These are phyloP conservation scores for Chromis chromis DNA, from an alignment of 2,797 vertebrate species.

Conservation along the genomic window DNA sequence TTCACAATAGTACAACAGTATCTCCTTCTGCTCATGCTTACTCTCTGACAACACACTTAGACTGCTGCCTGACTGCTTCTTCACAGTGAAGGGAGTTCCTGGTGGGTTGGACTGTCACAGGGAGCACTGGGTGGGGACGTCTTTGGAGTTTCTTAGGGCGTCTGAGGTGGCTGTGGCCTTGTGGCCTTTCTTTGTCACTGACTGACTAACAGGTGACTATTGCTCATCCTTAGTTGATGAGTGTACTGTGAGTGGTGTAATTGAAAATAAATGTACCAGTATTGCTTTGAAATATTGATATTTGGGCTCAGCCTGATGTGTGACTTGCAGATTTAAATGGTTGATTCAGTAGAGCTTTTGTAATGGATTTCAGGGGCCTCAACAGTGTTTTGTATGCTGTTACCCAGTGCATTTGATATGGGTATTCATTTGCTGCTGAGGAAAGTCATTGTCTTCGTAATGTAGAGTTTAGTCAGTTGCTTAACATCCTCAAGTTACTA, in stretches of 20 bases:
- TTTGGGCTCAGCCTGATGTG: constrained; percentile 8
- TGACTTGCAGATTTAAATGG: background rate
- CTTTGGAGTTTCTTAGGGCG: constrained; percentile 48
- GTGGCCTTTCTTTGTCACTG: constrained; percentile 34
- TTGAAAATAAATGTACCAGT: background rate
- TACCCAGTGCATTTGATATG: background rate
- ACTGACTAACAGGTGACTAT: constrained; percentile 26
- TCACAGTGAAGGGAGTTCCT: constrained; percentile 54
- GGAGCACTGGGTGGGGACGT: constrained; percentile 47
- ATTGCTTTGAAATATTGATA: background rate
- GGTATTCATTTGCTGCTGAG: background rate
- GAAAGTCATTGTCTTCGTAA: background rate
- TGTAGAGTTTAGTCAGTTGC: background rate
- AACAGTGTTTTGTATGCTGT: constrained; percentile 7
- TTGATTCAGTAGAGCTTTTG: constrained; percentile 2
- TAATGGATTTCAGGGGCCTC: constrained; percentile 6
- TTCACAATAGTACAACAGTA: constrained; percentile 55
- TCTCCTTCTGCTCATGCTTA: constrained; percentile 40
- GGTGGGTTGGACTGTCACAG: constrained; percentile 28
- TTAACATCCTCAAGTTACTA: background rate
- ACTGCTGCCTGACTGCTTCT: constrained; percentile 34
- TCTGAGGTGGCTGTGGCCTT: constrained; percentile 35
- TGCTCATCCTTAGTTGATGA: constrained; percentile 15
- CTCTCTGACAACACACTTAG: constrained; percentile 36
- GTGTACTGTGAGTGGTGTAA: background rate